Conservation (phyloP, 2,888 invertebrate genomes). For the Odontocerum albicorne region DNA sequence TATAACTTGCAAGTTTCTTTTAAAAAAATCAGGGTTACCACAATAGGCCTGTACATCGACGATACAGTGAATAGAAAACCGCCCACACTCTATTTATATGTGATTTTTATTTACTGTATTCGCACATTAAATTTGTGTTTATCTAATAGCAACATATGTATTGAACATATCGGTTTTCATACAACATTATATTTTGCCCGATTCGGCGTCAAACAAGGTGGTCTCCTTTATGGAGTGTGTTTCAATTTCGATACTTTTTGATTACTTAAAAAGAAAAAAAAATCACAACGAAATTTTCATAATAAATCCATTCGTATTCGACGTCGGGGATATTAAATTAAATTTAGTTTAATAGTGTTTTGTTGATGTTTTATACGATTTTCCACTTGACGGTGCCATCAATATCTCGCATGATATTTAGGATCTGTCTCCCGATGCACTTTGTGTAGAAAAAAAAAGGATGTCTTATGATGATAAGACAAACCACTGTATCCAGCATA, state of each 20-base stretch:
- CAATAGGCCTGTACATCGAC: no score
- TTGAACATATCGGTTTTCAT: conserved; percentile 5
- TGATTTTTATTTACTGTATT: conserved; percentile 7
- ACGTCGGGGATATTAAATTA: neutral
- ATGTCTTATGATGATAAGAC: no score
- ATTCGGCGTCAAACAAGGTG: no score
- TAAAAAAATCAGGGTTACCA: no score
- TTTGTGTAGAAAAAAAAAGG: no score
- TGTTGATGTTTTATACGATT: conserved; percentile 5
- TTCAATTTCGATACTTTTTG: no score
- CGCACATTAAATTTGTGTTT: neutral
- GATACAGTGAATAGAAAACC: no score
- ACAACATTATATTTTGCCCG: conserved; percentile 10
- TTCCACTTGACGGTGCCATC: conserved; percentile 9
- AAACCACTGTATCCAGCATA: no score
- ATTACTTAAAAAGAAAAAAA: neutral
- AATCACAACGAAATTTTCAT: conserved; percentile 4
- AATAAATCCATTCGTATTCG: conserved; percentile 13
- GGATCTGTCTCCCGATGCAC: neutral
- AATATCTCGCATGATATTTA: conserved; percentile 19
- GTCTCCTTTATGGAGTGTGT: no score
- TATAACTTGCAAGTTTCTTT: no score
- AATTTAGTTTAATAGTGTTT: neutral
- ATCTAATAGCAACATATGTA: conserved; percentile 1
- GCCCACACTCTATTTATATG: no score